Evolutionary conservation across 2,113 vertebrate genomes (phyloP).

Genomic region (Acrocephalus arundinaceus): DNA sequence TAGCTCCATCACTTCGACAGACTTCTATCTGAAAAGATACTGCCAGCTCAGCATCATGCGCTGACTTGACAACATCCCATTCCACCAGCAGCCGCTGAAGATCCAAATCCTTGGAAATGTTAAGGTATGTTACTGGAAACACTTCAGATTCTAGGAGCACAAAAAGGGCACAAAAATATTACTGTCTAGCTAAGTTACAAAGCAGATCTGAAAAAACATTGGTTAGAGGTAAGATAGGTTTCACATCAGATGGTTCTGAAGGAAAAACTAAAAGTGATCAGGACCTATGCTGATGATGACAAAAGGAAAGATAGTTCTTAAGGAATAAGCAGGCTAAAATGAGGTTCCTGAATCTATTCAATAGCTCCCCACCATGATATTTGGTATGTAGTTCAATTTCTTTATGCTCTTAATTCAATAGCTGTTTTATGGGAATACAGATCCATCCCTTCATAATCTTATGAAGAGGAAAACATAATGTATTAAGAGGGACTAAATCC

Average conservation of each 20-base stretch:
- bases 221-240: background rate
- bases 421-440: background rate
- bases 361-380: background rate
- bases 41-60: constrained; percentile 7
- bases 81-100: constrained; percentile 62
- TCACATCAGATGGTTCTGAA: background rate
- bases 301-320: background rate
- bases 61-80: constrained; percentile 59
- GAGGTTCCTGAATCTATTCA: background rate
- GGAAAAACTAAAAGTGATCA: background rate
- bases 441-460: background rate
- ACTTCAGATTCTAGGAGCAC: constrained; percentile 29
- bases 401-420: background rate
- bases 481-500: background rate
- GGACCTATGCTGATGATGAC: background rate
- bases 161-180: background rate
- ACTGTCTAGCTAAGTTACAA: background rate
- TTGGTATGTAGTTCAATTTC: background rate
- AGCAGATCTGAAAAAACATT: background rate
- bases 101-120: background rate
- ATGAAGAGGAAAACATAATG: background rate
- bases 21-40: constrained; percentile 76
- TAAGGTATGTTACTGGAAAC: constrained; percentile 29
- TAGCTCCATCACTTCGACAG: background rate
- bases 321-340: background rate